Evolutionary conservation across 2,888 invertebrate species (phyloP), one percentile per base, ranked within the genome.

Genomic region (Brenthis ino): DNA sequence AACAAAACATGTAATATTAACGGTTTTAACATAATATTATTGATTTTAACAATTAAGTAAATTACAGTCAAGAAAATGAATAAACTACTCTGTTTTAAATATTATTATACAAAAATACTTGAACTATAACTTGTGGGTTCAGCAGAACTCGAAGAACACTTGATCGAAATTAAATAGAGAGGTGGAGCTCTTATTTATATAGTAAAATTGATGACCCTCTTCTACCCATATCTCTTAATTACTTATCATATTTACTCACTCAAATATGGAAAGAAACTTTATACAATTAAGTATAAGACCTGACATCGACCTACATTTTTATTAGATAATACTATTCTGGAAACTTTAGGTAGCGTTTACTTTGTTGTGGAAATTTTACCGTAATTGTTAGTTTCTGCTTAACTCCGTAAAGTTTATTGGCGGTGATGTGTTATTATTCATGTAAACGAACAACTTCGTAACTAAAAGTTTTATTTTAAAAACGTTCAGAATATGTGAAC

Each of bases 131-230:
- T 50, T 50, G 50, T 5, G 33, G 12, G 37, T 43, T 43, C 60
- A 60, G 50, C 33, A 16, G 28, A 60, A 60, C 28, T 13, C 50
- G 60, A 50, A 60, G 33, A 60, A 50, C 16, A 60, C 60, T 60
- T 60, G 50, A 60, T 50, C 50, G 60, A 60, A 60, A 60, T 60
- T 60, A 48, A 48, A 60, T 60, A 50, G 50, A 50, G 60, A 60
- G 12, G 28, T 48, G 50, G 48, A 24, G 50, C 60, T 33, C 48
- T 60, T 50, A 8, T 50, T n/a, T 12, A 33, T n/a, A 50, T 33
- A n/a, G 50, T 12, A 28, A 48, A 50, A 50, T 60, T 60, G 3
- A 60, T 60, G 6, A 60, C 28, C n/a, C 50, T 60, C n/a, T 48
- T 58, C 24, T 58, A 58, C 58, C 8, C 37, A 43, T 24, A 58